A percentile compares a stretch with the other conserved stretches of the same genome.
phyloP scores from a whole-genome alignment of 2,888 invertebrate genomes.

The Hybos culiciformis region DNA sequence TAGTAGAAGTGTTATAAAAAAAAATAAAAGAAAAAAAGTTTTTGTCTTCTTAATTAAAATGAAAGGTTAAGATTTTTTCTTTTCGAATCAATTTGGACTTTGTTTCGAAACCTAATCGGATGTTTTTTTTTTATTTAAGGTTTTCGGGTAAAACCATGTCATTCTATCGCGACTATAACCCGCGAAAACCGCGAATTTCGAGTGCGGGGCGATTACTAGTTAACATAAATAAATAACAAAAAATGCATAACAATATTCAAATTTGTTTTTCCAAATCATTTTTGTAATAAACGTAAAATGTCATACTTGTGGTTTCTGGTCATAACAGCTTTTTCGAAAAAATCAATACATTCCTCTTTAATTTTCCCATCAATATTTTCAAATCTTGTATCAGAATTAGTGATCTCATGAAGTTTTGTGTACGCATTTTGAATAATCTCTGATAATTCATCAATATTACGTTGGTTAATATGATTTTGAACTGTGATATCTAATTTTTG shows the following conservation, averaged over 20 bases:
- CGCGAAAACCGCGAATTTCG: no score
- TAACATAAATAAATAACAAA: no score
- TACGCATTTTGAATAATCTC: conserved; percentile 87
- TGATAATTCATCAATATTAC: conserved; percentile 66
- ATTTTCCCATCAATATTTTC: conserved; percentile 42
- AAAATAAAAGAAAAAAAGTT: no score
- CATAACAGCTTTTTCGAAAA: conserved; percentile 88
- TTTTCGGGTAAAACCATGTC: no score
- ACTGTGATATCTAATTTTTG: conserved; percentile 30
- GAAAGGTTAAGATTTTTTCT: no score
- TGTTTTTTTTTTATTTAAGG: no score
- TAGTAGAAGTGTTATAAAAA: no score
- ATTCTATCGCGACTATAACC: no score
- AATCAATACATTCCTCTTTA: conserved; percentile 74
- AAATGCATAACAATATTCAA: neutral
- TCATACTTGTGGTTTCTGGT: conserved; percentile 74
- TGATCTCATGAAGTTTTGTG: conserved; percentile 27
- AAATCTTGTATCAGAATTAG: conserved; percentile 30
- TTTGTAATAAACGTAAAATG: conserved; percentile 12
- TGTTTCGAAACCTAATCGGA: no score
- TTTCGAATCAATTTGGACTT: no score
- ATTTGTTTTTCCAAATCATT: neutral
- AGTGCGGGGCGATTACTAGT: no score
- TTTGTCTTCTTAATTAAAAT: no score
- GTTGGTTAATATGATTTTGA: conserved; percentile 26